Base-by-base conservation (phyloP, 1,140 invertebrate species). In the Brachionus calyciflorus region DNA sequence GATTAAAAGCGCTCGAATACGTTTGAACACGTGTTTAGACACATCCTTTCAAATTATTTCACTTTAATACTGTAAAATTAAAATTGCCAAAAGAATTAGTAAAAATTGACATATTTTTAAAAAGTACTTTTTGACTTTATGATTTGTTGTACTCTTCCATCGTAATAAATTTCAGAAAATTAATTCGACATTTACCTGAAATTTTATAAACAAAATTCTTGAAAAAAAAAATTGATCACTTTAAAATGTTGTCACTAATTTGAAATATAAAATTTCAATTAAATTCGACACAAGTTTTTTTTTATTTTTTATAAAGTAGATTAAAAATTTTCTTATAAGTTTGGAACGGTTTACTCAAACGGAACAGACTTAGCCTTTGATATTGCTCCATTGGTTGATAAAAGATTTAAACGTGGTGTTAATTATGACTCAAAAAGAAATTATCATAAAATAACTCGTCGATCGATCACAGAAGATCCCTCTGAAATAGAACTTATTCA, bases 351-450 rank as follows among this genome's bases (percentile, higher is more conserved):
- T 19, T 65, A 30, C 44, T 41, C 60, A 7, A 24, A 37, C 6
- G 21, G 44, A 21, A 28, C 17, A 24, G 17, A 65, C 6, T 37
- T 44, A 2, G 60, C 60, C 12, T 65, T 65, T 44, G 40, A 65
- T 12, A 65, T 65, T 44, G 2, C 40, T 2, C 60, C 60, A 65
- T 44, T 65, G 19, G 19, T 28, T 9, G 60, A 65, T 12, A 44
- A 24, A 26, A 33, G 40, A 10, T 12, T 17, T 3, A 65, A 60
- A 17, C 55, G 60, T n/a, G 40, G 33, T 6, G 12, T 44, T 17
- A 33, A 33, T 41, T 65, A 44, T 41, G 60, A 65, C 24, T 65
- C 60, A 2, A 65, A 24, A 14, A 41, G 30, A 40, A 65, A 65
- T n/a, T 44, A 3, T n/a, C 60, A 65, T 24, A 44, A 44, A 44